These are phyloP conservation scores for Sebastes taczanowskii DNA, from an alignment of 2,797 vertebrate genomes.

Conservation along the genomic window DNA sequence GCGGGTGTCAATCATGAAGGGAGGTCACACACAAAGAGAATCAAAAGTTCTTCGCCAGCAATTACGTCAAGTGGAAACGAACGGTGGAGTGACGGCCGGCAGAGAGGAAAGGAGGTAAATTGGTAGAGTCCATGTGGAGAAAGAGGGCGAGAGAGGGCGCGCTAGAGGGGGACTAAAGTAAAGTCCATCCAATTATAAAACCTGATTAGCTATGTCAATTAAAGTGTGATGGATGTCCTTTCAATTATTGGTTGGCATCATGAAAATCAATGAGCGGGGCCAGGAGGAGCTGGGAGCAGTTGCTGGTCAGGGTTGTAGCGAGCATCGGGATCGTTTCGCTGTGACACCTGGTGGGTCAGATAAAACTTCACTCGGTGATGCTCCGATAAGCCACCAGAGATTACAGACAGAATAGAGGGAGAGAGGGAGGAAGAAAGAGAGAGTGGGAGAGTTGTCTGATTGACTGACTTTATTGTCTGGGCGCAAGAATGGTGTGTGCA, in stretches of 20 bases:
- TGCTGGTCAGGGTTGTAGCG: constrained; percentile 57
- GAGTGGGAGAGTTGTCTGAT: constrained; percentile 48
- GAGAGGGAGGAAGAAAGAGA: neutral
- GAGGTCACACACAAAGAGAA: constrained; percentile 68
- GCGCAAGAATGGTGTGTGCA: constrained; percentile 12
- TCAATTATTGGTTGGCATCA: constrained; percentile 80
- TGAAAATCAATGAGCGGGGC: constrained; percentile 79
- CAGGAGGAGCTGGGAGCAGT: constrained; percentile 38
- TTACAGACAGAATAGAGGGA: constrained; percentile 61
- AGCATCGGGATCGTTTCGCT: constrained; percentile 57
- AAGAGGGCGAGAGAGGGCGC: constrained; percentile 16
- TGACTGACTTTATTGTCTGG: constrained; percentile 69
- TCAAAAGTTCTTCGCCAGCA: constrained; percentile 68
- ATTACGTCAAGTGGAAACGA: constrained; percentile 67
- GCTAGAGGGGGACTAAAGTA: constrained; percentile 63
- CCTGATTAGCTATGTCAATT: constrained; percentile 89
- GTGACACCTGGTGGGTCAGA: constrained; percentile 80
- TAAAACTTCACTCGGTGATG: constrained; percentile 78
- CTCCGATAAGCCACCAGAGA: constrained; percentile 76
- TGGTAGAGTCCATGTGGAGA: constrained; percentile 26
- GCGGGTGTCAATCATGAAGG: constrained; percentile 67
- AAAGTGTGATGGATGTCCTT: constrained; percentile 86
- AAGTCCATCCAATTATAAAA: constrained; percentile 88
- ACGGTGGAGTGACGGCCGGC: constrained; percentile 33
- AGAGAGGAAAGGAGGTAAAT: constrained; percentile 30